Base-by-base conservation (phyloP, 1,140 invertebrate genomes). In the Tetragnatha versicolor region DNA sequence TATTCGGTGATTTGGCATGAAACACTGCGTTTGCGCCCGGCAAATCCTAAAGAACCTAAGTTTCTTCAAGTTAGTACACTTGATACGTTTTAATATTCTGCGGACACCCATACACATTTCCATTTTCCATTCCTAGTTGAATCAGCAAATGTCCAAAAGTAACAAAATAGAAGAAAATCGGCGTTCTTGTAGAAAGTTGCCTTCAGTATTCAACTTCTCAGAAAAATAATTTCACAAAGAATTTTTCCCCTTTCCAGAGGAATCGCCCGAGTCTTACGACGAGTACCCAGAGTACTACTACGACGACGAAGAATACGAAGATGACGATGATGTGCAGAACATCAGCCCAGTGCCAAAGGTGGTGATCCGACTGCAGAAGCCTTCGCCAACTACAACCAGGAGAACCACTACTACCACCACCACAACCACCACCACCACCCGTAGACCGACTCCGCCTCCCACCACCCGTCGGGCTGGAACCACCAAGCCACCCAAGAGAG, bases 211-310 rank as follows among this genome's bases (percentile, higher is more conserved):
- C n/a, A 3, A 22, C n/a, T 14, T 25, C 51, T 20, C 17, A 45
- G 27, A 22, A 22, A 55, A n/a, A 22, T 55, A 6, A 25, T 17
- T 20, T 29, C 29, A 14, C 20, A 33, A 35, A 25, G 37, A 27
- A 45, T 12, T 45, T 42, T 60, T 33, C 12, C 5, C 12, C 20
- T 10, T 76, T 76, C 6, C 29, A 76, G 76, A 69, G 42, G 65
- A 69, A 12, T 58, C 63, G 12, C 42, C 65, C 3, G 25, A 49
- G 29, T 7, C 25, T 6, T 79, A 69, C 1, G 76, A 79, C 17
- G 76, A 79, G n/a, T 79, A 79, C 29, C 60, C 76, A n/a, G 76
- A 79, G 27, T 79, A 79, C 17, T 79, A 79, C 22, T 79, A 69
- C 37, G 76, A 79, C 14, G 73, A 77, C 3, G 76, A 79, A 10